Percentiles rank a stretch among this genome's conserved stretches.
These are phyloP conservation scores for Novumbra hubbsi DNA, from an alignment of 2,797 vertebrate genomes.

Conservation along the genomic window DNA sequence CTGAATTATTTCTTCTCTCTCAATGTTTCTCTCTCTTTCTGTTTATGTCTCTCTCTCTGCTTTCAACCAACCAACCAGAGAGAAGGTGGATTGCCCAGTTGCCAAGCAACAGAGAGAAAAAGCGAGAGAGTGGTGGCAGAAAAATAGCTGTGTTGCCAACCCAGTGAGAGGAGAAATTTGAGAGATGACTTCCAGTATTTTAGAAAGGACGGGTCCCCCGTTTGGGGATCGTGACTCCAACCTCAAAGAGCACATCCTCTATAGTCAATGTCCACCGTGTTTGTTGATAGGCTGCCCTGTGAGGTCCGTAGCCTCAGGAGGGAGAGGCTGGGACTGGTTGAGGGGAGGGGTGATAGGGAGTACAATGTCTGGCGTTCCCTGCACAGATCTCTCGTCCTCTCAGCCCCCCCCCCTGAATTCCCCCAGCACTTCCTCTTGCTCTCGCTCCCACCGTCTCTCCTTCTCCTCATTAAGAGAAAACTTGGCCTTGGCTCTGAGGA, in stretches of 20 bases:
- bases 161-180: conserved; percentile 57
- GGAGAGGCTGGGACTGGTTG: conserved; percentile 7
- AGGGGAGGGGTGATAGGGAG: background rate
- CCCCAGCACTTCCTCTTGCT: conserved; percentile 9
- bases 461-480: background rate
- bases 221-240: background rate
- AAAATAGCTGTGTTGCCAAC: conserved; percentile 73
- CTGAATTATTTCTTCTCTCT: conserved; percentile 9
- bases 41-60: conserved; percentile 12
- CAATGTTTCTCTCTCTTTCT: background rate
- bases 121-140: conserved; percentile 46
- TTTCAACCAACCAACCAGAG: conserved; percentile 62
- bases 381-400: background rate
- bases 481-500: conserved; percentile 9
- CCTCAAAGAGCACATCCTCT: background rate
- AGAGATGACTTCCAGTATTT: conserved; percentile 55
- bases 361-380: background rate
- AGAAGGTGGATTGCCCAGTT: conserved; percentile 62
- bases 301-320: background rate
- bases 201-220: conserved; percentile 47
- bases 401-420: background rate
- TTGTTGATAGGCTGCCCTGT: background rate
- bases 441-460: background rate
- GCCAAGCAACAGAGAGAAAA: conserved; percentile 68
- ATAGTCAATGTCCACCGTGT: background rate